Conservation (phyloP, 2,888 invertebrate genomes). For the Mimas tiliae region DNA sequence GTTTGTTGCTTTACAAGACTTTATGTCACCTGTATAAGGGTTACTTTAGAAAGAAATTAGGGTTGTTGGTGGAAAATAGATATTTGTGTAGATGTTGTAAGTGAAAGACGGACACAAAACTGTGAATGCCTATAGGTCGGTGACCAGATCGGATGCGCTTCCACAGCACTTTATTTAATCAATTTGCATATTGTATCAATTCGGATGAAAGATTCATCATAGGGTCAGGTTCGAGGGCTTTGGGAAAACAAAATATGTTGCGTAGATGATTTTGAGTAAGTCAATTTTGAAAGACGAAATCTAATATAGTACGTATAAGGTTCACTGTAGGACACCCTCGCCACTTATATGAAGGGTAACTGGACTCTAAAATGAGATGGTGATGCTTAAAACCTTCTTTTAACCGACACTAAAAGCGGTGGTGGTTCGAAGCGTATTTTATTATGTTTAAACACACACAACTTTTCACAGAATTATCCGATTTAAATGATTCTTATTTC, state of each 20-base stretch:
- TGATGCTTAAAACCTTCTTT: background rate
- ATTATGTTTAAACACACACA: too few relatives aligned
- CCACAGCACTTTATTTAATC: slow-evolving; percentile 20
- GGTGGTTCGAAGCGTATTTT: too few relatives aligned
- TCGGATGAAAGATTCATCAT: slow-evolving; percentile 37
- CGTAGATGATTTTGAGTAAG: too few relatives aligned
- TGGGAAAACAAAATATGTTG: background rate
- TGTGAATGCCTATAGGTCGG: slow-evolving; percentile 49
- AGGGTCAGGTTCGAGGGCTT: slow-evolving; percentile 26
- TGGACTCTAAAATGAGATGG: background rate
- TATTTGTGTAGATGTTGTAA: slow-evolving; percentile 44
- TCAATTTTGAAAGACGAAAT: too few relatives aligned
- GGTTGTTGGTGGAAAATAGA: slow-evolving; percentile 17
- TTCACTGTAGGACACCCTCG: slow-evolving; percentile 20
- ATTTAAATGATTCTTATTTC: too few relatives aligned
- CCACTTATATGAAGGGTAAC: slow-evolving; percentile 20
- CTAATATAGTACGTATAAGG: background rate
- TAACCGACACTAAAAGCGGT: too few relatives aligned
- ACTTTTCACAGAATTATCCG: too few relatives aligned
- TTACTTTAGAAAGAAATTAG: slow-evolving; percentile 24
- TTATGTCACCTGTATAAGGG: slow-evolving; percentile 15
- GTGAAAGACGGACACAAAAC: slow-evolving; percentile 49
- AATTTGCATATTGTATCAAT: slow-evolving; percentile 46
- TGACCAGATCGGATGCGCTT: slow-evolving; percentile 47
- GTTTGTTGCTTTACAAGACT: slow-evolving; percentile 20